Percentiles rank a stretch among this genome's conserved stretches.
phyloP scores from a whole-genome alignment of 2,797 vertebrate genomes.

The Hyperoplus lanceolatus region DNA sequence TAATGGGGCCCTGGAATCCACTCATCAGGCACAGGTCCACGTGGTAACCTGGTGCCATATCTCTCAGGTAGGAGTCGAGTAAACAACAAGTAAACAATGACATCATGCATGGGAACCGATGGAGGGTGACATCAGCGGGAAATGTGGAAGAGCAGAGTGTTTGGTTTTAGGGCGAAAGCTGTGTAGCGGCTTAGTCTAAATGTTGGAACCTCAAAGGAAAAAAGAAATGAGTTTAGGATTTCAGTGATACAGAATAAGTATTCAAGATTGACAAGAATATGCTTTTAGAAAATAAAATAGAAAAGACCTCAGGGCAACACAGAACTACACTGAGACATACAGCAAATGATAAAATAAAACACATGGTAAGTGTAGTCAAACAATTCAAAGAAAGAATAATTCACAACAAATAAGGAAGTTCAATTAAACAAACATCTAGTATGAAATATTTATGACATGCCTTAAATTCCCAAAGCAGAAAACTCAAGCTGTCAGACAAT shows the following conservation, averaged over 20 bases:
- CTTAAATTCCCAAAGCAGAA: no score
- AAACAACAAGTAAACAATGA: slow-evolving; percentile 81
- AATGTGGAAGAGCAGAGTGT: slow-evolving; percentile 24
- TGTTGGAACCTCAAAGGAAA: not conserved
- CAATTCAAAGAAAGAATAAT: not conserved
- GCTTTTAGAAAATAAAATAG: not conserved
- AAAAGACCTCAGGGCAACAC: not conserved
- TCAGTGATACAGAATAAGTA: not conserved
- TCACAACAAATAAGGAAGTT: no score
- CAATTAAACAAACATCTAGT: no score
- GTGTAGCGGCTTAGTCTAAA: not conserved
- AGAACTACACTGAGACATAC: not conserved
- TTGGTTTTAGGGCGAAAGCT: slow-evolving; percentile 3
- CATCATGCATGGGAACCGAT: slow-evolving; percentile 71
- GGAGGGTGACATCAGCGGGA: slow-evolving; percentile 70
- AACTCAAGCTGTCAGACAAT: not conserved
- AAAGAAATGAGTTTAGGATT: not conserved
- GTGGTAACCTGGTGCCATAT: slow-evolving; percentile 75
- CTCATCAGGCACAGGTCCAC: slow-evolving; percentile 67
- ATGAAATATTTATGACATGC: no score
- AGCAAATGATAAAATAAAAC: not conserved
- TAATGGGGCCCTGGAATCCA: slow-evolving; percentile 64
- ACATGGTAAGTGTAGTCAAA: not conserved
- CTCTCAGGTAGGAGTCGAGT: slow-evolving; percentile 75
- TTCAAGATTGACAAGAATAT: not conserved